Percentiles rank a stretch among this genome's conserved stretches.
Conservation (phyloP, 2,113 vertebrate species). For the Corvus cornix region DNA sequence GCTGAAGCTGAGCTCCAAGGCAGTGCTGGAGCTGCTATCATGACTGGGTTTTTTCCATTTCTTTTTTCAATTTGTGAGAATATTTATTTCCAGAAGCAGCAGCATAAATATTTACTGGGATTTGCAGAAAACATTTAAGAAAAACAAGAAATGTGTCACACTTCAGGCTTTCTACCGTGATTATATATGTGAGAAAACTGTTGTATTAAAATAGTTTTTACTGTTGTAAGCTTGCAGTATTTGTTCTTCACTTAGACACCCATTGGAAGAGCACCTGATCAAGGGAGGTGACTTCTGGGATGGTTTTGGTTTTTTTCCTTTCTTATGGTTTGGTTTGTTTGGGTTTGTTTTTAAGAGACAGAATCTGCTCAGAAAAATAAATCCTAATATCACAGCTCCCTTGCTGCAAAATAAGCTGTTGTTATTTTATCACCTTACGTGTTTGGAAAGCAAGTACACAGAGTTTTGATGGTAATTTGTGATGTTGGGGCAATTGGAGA, state of each 20-base stretch:
- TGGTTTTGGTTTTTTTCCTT: neutral
- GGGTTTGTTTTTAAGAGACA: neutral
- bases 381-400: neutral
- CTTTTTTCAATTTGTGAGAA: neutral
- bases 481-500: neutral
- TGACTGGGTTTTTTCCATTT: neutral
- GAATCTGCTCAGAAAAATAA: neutral
- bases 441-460: neutral
- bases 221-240: neutral
- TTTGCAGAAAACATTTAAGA: neutral
- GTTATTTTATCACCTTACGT: neutral
- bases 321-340: neutral
- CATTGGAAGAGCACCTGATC: neutral
- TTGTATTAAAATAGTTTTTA: neutral
- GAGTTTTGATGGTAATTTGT: constrained; percentile 1
- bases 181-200: neutral
- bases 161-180: neutral
- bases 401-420: neutral
- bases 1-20: neutral
- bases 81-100: neutral
- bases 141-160: neutral
- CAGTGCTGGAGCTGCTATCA: neutral
- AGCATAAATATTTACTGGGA: neutral
- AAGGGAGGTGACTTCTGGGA: neutral
- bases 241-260: neutral